These are phyloP conservation scores for Drosophila antonietae DNA, from an alignment of 2,888 invertebrate genomes.

Conservation along the genomic window DNA sequence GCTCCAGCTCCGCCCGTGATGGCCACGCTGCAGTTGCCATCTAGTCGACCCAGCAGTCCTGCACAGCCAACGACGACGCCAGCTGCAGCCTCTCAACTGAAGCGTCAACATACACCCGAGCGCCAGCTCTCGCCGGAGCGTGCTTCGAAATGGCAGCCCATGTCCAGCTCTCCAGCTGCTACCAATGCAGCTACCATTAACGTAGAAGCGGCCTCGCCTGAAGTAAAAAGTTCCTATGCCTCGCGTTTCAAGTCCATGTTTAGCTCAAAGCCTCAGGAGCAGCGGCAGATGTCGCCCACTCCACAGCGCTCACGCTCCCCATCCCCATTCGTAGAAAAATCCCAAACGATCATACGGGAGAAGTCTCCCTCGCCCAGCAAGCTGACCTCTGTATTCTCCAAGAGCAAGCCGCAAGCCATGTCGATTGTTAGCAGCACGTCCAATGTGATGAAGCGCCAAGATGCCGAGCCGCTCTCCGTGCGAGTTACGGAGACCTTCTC, in stretches of 20 bases:
- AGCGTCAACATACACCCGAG: constrained; percentile 80
- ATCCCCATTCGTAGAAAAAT: constrained; percentile 57
- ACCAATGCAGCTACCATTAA: constrained; percentile 39
- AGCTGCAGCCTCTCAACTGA: constrained; percentile 52
- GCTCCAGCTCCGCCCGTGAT: constrained; percentile 17
- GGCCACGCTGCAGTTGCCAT: constrained; percentile 64
- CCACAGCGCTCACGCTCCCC: constrained; percentile 61
- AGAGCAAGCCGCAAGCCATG: constrained; percentile 68
- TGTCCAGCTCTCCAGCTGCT: constrained; percentile 17
- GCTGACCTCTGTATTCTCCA: constrained; percentile 71
- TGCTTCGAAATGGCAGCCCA: constrained; percentile 58
- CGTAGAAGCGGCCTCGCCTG: constrained; percentile 60
- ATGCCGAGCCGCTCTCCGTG: constrained; percentile 76
- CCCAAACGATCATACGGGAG: constrained; percentile 51
- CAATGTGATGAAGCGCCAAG: constrained; percentile 68
- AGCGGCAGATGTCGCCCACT: constrained; percentile 61
- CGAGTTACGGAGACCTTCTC: constrained; percentile 83
- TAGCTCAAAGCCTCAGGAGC: constrained; percentile 57
- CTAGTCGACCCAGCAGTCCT: constrained; percentile 55
- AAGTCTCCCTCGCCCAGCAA: constrained; percentile 70
- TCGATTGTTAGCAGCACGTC: constrained; percentile 70
- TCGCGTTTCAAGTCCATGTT: constrained; percentile 82
- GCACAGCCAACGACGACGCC: constrained; percentile 14
- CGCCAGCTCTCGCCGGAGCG: constrained; percentile 71
- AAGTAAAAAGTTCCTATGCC: constrained; percentile 78